Conservation (phyloP, 1,140 invertebrate species). For the Meteorus sp. region DNA sequence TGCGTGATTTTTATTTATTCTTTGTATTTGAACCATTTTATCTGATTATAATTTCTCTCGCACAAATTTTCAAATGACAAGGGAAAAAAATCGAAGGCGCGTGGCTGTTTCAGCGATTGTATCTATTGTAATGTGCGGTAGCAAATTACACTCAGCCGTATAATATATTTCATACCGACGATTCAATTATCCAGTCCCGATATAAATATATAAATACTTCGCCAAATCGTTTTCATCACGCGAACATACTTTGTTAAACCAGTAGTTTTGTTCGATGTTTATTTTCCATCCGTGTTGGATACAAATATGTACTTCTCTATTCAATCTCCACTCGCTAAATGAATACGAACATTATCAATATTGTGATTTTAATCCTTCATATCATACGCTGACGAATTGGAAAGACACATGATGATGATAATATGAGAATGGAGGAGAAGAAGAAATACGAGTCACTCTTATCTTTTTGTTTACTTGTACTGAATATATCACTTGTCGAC, state of each 20-base stretch:
- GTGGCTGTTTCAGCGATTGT: neutral
- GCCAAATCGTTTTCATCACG: constrained; percentile 12
- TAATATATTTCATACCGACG: constrained; percentile 28
- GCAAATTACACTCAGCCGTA: neutral
- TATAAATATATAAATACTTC: neutral
- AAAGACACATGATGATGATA: too few relatives aligned
- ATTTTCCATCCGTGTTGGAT: neutral
- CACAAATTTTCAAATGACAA: neutral
- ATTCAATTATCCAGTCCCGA: constrained; percentile 26
- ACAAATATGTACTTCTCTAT: too few relatives aligned
- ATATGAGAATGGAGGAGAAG: too few relatives aligned
- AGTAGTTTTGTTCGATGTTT: too few relatives aligned
- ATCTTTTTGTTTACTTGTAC: too few relatives aligned
- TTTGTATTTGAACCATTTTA: neutral
- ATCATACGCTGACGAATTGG: too few relatives aligned
- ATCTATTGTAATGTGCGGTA: neutral
- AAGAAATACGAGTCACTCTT: too few relatives aligned
- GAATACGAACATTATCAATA: too few relatives aligned
- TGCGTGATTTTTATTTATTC: neutral
- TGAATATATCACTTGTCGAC: too few relatives aligned
- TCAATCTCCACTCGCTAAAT: too few relatives aligned
- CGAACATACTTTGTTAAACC: neutral
- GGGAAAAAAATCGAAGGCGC: neutral
- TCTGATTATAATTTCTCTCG: neutral
- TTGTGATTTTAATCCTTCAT: too few relatives aligned